Conservation (phyloP, 2,888 invertebrate species). For the Bellardia bayeri region DNA sequence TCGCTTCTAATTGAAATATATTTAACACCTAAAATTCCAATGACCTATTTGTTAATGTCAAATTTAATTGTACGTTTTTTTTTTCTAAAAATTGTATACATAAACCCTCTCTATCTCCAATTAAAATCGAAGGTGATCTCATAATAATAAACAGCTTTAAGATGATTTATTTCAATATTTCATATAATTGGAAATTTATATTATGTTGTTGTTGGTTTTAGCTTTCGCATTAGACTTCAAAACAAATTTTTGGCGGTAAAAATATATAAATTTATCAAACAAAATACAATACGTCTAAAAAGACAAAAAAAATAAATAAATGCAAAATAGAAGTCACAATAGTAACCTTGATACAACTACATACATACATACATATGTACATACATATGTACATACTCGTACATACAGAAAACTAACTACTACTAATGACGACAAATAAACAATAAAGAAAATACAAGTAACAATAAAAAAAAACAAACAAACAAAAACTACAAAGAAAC, state of each 20-base stretch:
- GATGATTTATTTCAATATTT: constrained; percentile 63
- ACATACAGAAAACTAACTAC: neutral
- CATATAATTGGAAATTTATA: constrained; percentile 49
- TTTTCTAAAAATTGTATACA: neutral
- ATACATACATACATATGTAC: neutral
- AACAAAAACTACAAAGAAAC: constrained; percentile 20
- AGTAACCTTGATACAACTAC: constrained; percentile 56
- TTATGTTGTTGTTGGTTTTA: neutral
- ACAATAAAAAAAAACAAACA: constrained; percentile 7
- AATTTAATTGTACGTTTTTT: neutral
- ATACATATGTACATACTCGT: too few species aligned
- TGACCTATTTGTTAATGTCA: too few species aligned
- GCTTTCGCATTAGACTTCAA: neutral
- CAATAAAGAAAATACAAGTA: constrained; percentile 31
- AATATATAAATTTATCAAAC: constrained; percentile 45
- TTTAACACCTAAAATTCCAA: too few species aligned
- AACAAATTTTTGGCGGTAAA: constrained; percentile 65
- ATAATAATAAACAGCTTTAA: constrained; percentile 38
- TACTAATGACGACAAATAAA: constrained; percentile 50
- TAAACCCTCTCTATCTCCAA: constrained; percentile 13
- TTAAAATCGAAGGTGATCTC: constrained; percentile 58
- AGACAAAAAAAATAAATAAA: constrained; percentile 3
- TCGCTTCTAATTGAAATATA: too few species aligned
- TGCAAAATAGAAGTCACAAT: constrained; percentile 32
- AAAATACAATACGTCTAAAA: constrained; percentile 1